These are phyloP conservation scores for Drosophila phalerata DNA, from an alignment of 2,888 invertebrate species.

Conservation along the genomic window DNA sequence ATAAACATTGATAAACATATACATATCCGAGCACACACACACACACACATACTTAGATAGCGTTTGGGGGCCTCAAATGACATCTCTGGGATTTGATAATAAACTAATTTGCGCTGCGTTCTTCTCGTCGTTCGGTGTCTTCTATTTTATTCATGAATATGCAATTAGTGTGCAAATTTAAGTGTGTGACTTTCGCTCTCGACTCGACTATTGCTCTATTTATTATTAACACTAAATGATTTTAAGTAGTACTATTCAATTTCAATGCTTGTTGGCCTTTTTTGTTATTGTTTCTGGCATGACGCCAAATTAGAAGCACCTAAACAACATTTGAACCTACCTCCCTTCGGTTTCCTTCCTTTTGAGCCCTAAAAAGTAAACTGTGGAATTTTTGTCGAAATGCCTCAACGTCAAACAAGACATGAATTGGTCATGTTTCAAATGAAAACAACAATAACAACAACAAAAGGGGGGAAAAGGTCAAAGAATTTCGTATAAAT, in stretches of 20 bases:
- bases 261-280: conserved; percentile 43
- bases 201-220: conserved; percentile 56
- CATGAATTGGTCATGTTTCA: conserved; percentile 64
- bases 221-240: conserved; percentile 77
- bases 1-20: conserved; percentile 57
- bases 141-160: conserved; percentile 78
- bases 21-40: conserved; percentile 12
- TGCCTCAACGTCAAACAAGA: conserved; percentile 59
- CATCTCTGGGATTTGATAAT: conserved; percentile 80
- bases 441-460: conserved; percentile 2
- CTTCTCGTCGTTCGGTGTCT: conserved; percentile 24
- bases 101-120: conserved; percentile 64
- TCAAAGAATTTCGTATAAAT: conserved; percentile 39
- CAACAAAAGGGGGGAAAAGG: conserved; percentile 11
- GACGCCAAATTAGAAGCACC: conserved; percentile 39
- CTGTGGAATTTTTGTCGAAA: conserved; percentile 53
- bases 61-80: conserved; percentile 65
- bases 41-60: conserved; percentile 17
- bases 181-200: conserved; percentile 60
- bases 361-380: conserved; percentile 28
- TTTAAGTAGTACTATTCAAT: conserved; percentile 68
- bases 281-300: conserved; percentile 33
- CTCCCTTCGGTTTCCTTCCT: too few relatives aligned
- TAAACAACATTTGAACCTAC: conserved; percentile 16
- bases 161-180: conserved; percentile 79